Evolutionary conservation across 2,888 invertebrate genomes (phyloP).

Genomic region (Morpho achilles): DNA sequence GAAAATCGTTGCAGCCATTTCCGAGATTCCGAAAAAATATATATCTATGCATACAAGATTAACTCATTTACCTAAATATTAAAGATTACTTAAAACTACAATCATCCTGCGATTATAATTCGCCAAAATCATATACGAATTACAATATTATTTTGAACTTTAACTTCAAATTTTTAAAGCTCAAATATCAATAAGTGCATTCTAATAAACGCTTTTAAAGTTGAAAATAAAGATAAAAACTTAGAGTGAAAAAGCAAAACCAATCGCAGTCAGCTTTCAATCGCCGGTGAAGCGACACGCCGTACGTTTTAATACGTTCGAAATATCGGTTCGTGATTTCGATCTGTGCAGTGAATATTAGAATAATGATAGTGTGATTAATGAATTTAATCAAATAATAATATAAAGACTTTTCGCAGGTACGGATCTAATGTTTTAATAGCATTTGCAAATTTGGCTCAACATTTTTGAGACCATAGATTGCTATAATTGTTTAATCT

Average conservation of each 20-base stretch:
- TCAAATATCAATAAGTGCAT: too few relatives aligned
- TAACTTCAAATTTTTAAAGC: too few relatives aligned
- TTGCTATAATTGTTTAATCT: constrained; percentile 63
- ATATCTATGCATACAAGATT: too few relatives aligned
- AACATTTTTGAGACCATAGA: constrained; percentile 60
- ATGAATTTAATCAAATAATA: constrained; percentile 9
- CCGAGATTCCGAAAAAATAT: too few relatives aligned
- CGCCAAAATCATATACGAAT: too few relatives aligned
- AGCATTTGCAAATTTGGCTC: constrained; percentile 50
- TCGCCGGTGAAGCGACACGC: constrained; percentile 12
- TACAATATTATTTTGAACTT: too few relatives aligned
- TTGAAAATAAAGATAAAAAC: constrained; percentile 14
- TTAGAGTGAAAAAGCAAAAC: constrained; percentile 11
- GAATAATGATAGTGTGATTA: constrained; percentile 43
- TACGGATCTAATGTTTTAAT: constrained; percentile 18
- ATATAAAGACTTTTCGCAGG: constrained; percentile 26
- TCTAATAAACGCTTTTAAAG: constrained; percentile 7
- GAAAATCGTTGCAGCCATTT: too few relatives aligned
- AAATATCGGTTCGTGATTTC: constrained; percentile 10
- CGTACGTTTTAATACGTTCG: neutral
- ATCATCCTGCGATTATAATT: too few relatives aligned
- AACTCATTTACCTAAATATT: too few relatives aligned
- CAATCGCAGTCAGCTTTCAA: constrained; percentile 18
- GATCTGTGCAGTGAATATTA: constrained; percentile 38
- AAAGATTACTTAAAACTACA: too few relatives aligned